These are phyloP conservation scores for Loriculus beryllinus DNA, from an alignment of 2,797 vertebrate species.

Conservation along the genomic window DNA sequence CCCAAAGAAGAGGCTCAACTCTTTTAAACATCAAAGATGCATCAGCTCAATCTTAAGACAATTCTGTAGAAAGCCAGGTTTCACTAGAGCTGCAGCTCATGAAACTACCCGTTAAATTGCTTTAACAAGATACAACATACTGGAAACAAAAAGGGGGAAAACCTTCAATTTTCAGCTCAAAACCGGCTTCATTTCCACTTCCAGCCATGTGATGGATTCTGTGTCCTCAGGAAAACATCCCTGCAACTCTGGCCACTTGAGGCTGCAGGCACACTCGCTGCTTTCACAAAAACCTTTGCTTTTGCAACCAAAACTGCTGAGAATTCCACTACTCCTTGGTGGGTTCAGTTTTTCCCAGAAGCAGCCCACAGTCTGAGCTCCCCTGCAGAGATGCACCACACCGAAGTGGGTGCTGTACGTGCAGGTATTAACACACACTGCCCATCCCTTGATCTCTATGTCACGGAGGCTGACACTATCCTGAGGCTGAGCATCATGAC, in stretches of 20 bases:
- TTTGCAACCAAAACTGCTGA: background rate
- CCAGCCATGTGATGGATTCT: background rate
- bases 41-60: background rate
- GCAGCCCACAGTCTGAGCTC: background rate
- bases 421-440: accelerated
- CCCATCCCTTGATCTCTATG: accelerated
- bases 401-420: accelerated
- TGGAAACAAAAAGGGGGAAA: background rate
- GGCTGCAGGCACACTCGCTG: accelerated
- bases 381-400: background rate
- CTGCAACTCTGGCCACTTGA: background rate
- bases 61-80: background rate
- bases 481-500: accelerated
- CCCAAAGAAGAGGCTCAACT: background rate
- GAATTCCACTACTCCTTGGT: background rate
- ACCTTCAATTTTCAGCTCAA: background rate
- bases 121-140: background rate
- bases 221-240: accelerated
- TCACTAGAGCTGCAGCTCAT: background rate
- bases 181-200: background rate
- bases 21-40: background rate
- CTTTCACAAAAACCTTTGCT: background rate
- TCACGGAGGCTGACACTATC: accelerated
- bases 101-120: background rate
- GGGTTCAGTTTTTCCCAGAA: background rate